phyloP scores from a whole-genome alignment of 1,140 invertebrate genomes.

The Apis cerana region DNA sequence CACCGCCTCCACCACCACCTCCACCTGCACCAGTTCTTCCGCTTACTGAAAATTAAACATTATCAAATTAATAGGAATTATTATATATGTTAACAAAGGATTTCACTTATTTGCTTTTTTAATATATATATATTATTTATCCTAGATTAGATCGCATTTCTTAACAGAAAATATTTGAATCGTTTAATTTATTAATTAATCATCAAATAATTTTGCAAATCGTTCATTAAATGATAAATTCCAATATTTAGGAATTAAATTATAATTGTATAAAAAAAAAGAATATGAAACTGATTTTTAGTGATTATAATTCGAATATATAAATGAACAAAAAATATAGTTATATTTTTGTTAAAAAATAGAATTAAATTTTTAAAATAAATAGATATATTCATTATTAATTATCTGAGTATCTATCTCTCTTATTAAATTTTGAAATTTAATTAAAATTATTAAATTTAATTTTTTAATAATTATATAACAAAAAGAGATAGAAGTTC shows the following conservation, averaged over 20 bases:
- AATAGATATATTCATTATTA: background rate
- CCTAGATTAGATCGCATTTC: background rate
- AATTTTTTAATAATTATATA: too few species aligned
- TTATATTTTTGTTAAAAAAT: slow-evolving; percentile 1
- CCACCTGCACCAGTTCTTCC: slow-evolving; percentile 72
- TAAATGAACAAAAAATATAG: slow-evolving; percentile 3
- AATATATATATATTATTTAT: background rate
- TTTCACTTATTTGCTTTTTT: background rate
- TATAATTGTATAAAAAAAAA: background rate
- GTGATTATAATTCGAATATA: background rate
- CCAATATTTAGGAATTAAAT: background rate
- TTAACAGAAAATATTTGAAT: background rate
- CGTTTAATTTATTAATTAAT: background rate
- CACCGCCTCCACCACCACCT: slow-evolving; percentile 72
- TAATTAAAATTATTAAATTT: background rate
- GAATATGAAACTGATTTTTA: background rate
- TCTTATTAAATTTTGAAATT: background rate
- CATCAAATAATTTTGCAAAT: background rate
- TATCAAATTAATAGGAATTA: slow-evolving; percentile 24
- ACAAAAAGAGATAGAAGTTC: background rate
- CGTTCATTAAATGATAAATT: background rate
- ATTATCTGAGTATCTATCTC: background rate
- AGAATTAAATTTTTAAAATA: background rate
- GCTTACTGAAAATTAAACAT: slow-evolving; percentile 72
- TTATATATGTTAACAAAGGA: background rate